These are phyloP conservation scores for Notamacropus eugenii DNA, from an alignment of 2,797 vertebrate species.

Conservation along the genomic window DNA sequence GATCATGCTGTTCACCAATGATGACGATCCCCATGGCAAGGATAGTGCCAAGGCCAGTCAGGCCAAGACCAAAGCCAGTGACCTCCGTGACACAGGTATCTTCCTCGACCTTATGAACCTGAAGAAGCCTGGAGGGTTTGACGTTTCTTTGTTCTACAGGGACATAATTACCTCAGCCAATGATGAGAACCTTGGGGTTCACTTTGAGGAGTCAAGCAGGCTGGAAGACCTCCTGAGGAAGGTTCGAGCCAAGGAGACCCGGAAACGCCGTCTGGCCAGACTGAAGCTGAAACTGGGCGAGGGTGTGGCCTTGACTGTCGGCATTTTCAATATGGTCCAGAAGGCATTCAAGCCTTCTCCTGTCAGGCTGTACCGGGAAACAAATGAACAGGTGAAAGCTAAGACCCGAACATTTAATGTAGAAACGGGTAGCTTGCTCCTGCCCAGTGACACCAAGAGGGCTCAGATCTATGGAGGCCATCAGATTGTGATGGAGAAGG, in stretches of 20 bases:
- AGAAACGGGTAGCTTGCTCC: slow-evolving; percentile 94
- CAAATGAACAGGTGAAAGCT: slow-evolving; percentile 92
- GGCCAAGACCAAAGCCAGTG: slow-evolving; percentile 93
- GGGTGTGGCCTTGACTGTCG: slow-evolving; percentile 89
- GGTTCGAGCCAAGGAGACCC: slow-evolving; percentile 92
- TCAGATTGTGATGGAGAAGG: slow-evolving; percentile 95
- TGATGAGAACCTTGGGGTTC: slow-evolving; percentile 91
- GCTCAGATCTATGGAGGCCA: slow-evolving; percentile 92
- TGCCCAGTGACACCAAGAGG: slow-evolving; percentile 95
- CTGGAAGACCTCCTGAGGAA: slow-evolving; percentile 94
- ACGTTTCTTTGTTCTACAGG: slow-evolving; percentile 93
- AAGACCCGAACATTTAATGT: slow-evolving; percentile 94
- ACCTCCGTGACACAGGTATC: slow-evolving; percentile 95
- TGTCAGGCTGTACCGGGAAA: slow-evolving; percentile 92
- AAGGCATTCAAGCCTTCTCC: slow-evolving; percentile 88
- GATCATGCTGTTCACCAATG: slow-evolving; percentile 97
- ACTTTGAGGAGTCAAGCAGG: slow-evolving; percentile 89
- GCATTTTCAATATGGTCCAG: slow-evolving; percentile 89
- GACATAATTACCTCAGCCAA: slow-evolving; percentile 92
- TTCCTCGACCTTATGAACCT: slow-evolving; percentile 95
- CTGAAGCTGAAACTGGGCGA: slow-evolving; percentile 90
- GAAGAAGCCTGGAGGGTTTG: slow-evolving; percentile 92
- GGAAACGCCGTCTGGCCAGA: slow-evolving; percentile 89
- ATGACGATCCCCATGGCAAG: slow-evolving; percentile 90
- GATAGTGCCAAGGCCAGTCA: slow-evolving; percentile 89